Evolutionary conservation across 1,140 invertebrate genomes (phyloP).

Genomic region (Holotrichia oblita): DNA sequence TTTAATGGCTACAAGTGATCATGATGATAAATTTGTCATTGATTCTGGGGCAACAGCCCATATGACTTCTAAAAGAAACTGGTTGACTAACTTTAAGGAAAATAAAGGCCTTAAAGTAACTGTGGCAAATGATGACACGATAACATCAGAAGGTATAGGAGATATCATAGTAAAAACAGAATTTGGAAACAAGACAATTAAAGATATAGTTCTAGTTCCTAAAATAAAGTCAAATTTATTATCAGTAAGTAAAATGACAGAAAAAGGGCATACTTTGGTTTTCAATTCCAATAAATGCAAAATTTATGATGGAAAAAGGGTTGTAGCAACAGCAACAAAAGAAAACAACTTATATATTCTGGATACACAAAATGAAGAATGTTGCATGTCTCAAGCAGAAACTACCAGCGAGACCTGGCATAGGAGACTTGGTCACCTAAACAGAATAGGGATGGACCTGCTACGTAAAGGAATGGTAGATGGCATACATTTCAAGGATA

Average conservation of each 20-base stretch:
- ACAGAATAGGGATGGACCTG: constrained; percentile 4
- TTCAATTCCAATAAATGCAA: constrained; percentile 18
- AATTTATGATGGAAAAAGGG: constrained; percentile 30
- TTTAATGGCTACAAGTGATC: constrained; percentile 16
- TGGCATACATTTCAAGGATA: constrained; percentile 29
- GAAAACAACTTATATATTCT: constrained; percentile 30
- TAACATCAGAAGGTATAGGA: constrained; percentile 28
- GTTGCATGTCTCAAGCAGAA: constrained; percentile 2
- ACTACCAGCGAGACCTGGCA: constrained; percentile 28
- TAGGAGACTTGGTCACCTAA: constrained; percentile 38
- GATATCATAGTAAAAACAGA: not conserved
- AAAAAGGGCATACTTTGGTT: constrained; percentile 48
- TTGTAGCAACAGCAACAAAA: constrained; percentile 23
- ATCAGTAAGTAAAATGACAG: constrained; percentile 46
- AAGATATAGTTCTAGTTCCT: constrained; percentile 23
- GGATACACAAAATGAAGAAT: constrained; percentile 16
- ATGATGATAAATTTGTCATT: constrained; percentile 49
- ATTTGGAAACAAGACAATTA: constrained; percentile 33
- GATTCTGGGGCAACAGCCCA: constrained; percentile 55
- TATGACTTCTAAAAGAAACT: constrained; percentile 50
- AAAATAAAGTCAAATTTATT: constrained; percentile 40
- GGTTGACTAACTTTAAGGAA: constrained; percentile 39
- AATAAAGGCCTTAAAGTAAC: constrained; percentile 37
- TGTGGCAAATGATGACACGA: constrained; percentile 32
- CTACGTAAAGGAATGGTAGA: constrained; percentile 10